phyloP scores from a whole-genome alignment of 2,797 vertebrate species.

The Falco peregrinus region DNA sequence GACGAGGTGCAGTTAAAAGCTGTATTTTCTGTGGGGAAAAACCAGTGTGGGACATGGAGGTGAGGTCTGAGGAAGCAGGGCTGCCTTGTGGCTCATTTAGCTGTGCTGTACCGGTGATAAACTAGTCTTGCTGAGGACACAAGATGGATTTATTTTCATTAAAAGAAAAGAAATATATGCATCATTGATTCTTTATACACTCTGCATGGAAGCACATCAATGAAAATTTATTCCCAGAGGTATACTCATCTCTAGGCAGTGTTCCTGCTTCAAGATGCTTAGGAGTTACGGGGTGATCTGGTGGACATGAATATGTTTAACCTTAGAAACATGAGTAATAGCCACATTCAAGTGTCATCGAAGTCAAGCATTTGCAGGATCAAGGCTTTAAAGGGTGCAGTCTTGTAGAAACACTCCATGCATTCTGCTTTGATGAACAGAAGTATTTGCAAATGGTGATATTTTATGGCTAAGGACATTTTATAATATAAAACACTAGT shows the following conservation, averaged over 20 bases:
- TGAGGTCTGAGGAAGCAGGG: background rate
- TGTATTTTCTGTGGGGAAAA: background rate
- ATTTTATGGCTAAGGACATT: background rate
- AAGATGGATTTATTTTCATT: constrained; percentile 26
- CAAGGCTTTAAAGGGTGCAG: background rate
- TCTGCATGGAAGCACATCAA: background rate
- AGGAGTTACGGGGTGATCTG: background rate
- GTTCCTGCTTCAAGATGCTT: constrained; percentile 1
- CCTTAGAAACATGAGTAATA: constrained; percentile 23
- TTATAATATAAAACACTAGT: background rate
- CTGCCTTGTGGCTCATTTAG: constrained; percentile 19
- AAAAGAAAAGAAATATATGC: constrained; percentile 23
- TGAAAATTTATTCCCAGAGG: constrained; percentile 36
- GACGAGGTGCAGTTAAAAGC: background rate
- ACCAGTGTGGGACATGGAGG: background rate
- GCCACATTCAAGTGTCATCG: background rate
- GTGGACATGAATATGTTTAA: constrained; percentile 28
- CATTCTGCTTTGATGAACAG: background rate
- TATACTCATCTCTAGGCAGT: background rate
- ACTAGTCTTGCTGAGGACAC: background rate
- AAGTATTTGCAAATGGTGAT: background rate
- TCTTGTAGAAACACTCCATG: background rate
- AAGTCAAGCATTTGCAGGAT: constrained; percentile 24
- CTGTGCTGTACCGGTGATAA: constrained; percentile 12
- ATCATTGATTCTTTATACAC: constrained; percentile 34